These are phyloP conservation scores for Pteria penguin DNA, from an alignment of 2,888 invertebrate genomes.

Conservation along the genomic window DNA sequence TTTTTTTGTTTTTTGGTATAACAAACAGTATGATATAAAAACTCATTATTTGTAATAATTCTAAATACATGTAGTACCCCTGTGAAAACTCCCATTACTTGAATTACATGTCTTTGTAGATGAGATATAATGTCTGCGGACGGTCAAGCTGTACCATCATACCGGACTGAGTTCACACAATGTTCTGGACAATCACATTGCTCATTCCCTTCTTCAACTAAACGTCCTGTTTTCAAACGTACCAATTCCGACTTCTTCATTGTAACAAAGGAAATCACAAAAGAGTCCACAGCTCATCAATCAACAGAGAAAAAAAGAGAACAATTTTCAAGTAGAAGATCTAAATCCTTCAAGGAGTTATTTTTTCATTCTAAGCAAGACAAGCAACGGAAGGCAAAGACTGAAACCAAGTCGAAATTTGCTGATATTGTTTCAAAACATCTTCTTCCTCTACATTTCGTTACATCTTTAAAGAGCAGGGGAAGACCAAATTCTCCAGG, in stretches of 20 bases:
- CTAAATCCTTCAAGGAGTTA: constrained; percentile 33
- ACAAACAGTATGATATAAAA: too few relatives aligned
- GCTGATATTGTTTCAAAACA: constrained; percentile 53
- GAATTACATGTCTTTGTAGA: too few relatives aligned
- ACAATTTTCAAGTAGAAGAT: constrained; percentile 12
- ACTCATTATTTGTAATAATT: too few relatives aligned
- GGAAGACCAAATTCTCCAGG: constrained; percentile 24
- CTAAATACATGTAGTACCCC: too few relatives aligned
- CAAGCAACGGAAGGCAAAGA: constrained; percentile 25
- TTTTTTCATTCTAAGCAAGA: constrained; percentile 28
- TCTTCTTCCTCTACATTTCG: constrained; percentile 45
- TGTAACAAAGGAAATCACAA: neutral
- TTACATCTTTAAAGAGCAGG: constrained; percentile 44
- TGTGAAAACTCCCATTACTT: too few relatives aligned
- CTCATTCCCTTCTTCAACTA: neutral
- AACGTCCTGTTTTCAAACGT: neutral
- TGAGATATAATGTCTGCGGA: neutral
- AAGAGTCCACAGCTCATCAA: neutral
- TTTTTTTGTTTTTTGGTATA: too few relatives aligned
- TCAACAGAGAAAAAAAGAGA: constrained; percentile 20
- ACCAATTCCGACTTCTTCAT: constrained; percentile 9
- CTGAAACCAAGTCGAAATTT: constrained; percentile 51
- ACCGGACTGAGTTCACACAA: neutral
- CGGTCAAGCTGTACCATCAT: neutral
- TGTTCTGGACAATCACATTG: neutral